phyloP scores from a whole-genome alignment of 2,888 invertebrate genomes.

The Heliconius hortense region DNA sequence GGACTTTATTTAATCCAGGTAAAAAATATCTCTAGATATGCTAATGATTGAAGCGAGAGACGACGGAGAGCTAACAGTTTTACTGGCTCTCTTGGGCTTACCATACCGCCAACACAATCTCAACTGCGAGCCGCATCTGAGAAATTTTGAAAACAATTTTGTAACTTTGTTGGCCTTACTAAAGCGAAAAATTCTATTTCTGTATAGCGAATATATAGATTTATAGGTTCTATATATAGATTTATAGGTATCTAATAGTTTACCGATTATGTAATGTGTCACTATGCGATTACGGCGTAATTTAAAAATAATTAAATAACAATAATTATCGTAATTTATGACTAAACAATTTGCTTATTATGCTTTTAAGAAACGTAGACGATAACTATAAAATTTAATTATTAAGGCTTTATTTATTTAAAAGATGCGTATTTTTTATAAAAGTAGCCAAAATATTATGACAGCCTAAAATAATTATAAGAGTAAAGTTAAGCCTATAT shows the following conservation, averaged over 20 bases:
- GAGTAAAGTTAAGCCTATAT: no score
- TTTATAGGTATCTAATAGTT: not conserved
- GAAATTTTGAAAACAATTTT: conserved; percentile 2
- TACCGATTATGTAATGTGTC: not conserved
- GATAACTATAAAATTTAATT: not conserved
- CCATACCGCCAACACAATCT: not conserved
- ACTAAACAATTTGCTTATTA: no score
- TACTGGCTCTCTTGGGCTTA: not conserved
- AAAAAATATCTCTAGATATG: no score
- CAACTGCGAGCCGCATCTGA: not conserved
- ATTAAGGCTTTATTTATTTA: no score
- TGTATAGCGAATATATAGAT: not conserved
- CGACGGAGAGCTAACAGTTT: not conserved
- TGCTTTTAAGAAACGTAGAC: no score
- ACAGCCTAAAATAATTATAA: no score
- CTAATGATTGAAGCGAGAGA: not conserved
- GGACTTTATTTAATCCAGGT: no score
- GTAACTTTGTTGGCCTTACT: not conserved
- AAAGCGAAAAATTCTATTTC: not conserved
- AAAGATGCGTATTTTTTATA: no score
- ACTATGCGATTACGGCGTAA: not conserved
- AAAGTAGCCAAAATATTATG: no score
- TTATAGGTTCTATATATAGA: not conserved
- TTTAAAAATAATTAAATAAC: no score
- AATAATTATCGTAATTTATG: no score